Conservation (phyloP, 2,888 invertebrate genomes). For the Hoplodrina blanda region DNA sequence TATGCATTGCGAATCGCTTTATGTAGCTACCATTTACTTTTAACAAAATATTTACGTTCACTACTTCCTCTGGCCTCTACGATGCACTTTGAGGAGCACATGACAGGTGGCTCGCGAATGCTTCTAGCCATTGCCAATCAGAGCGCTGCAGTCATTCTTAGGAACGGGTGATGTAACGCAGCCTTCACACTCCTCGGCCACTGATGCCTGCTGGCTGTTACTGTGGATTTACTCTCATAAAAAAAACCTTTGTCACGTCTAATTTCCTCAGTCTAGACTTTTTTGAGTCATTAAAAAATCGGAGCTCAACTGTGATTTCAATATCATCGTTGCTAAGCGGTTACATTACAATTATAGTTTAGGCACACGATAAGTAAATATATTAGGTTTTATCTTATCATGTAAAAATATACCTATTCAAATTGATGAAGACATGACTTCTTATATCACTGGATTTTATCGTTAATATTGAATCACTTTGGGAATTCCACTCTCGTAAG, state of each 20-base stretch:
- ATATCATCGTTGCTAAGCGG: constrained; percentile 13
- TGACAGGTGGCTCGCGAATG: constrained; percentile 56
- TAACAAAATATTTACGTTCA: constrained; percentile 29
- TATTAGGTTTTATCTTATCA: constrained; percentile 16
- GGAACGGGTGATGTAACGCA: constrained; percentile 86
- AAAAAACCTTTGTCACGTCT: constrained; percentile 30
- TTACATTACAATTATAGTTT: constrained; percentile 4
- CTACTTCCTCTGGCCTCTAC: constrained; percentile 57
- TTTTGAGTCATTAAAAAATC: constrained; percentile 22
- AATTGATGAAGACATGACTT: constrained; percentile 2
- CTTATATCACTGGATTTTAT: constrained; percentile 25
- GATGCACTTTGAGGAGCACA: constrained; percentile 51
- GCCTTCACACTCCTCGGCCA: constrained; percentile 80
- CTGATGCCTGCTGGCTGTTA: constrained; percentile 47
- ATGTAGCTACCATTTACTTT: constrained; percentile 4
- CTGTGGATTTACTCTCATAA: constrained; percentile 36
- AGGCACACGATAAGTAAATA: not conserved
- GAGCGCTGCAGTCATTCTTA: constrained; percentile 83
- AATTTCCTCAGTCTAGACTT: constrained; percentile 18
- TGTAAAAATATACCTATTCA: not conserved
- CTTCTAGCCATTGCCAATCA: constrained; percentile 81
- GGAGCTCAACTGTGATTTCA: constrained; percentile 7
- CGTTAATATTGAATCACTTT: not conserved
- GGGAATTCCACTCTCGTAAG: constrained; percentile 45
- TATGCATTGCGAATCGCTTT: constrained; percentile 20